phyloP scores from a whole-genome alignment of 2,113 vertebrate genomes.

The Eulemur rufifrons region DNA sequence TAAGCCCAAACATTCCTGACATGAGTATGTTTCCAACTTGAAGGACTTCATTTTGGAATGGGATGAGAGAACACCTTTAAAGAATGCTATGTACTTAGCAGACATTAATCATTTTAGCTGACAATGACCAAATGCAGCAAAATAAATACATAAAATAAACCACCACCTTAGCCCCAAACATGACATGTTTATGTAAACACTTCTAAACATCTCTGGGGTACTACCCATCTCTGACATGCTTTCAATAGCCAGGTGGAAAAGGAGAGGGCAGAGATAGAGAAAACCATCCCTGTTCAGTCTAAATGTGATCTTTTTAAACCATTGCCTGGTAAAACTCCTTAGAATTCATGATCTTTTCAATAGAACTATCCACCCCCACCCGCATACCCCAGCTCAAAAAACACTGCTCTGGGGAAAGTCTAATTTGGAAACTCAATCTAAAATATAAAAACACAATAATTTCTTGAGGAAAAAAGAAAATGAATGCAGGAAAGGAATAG shows the following conservation, averaged over 20 bases:
- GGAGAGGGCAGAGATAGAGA: neutral
- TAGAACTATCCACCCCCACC: neutral
- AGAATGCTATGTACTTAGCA: neutral
- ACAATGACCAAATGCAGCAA: neutral
- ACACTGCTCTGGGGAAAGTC: neutral
- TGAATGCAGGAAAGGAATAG: neutral
- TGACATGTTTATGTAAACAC: neutral
- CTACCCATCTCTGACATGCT: neutral
- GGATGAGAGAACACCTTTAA: neutral
- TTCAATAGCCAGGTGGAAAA: neutral
- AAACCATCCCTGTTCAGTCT: neutral
- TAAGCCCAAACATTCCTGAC: neutral
- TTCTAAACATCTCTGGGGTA: neutral
- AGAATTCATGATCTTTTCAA: neutral
- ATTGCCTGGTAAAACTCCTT: neutral
- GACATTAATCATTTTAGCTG: slow-evolving; percentile 14
- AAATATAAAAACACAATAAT: slow-evolving; percentile 3
- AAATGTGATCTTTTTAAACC: neutral
- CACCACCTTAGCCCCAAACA: neutral
- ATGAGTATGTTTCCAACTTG: neutral
- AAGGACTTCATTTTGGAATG: neutral
- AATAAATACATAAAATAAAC: slow-evolving; percentile 22
- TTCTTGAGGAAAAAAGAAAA: neutral
- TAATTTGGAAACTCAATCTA: slow-evolving; percentile 26
- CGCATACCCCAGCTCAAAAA: neutral